Evolutionary conservation across 2,113 vertebrate species (phyloP).

Genomic region (Toxotes jaculatrix): DNA sequence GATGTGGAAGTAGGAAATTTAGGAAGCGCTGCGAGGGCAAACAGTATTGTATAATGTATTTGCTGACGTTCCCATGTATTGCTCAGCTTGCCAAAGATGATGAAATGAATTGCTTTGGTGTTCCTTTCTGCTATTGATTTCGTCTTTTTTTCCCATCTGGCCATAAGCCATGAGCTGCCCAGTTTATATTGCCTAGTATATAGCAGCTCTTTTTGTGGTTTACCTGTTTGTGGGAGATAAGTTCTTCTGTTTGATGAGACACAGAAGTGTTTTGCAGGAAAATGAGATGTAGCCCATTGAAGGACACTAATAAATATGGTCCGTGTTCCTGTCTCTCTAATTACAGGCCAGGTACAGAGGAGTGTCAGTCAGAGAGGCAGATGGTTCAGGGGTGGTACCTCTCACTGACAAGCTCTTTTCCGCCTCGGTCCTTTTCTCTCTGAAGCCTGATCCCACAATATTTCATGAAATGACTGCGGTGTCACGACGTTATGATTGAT

Average conservation of each 20-base stretch:
- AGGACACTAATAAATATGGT: constrained; percentile 14
- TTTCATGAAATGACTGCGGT: background rate
- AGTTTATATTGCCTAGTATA: background rate
- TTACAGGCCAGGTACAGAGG: constrained; percentile 42
- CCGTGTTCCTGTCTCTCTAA: constrained; percentile 29
- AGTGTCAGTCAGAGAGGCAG: constrained; percentile 38
- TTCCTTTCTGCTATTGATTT: constrained; percentile 34
- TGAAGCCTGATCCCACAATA: background rate
- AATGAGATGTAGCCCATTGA: constrained; percentile 27
- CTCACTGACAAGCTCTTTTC: constrained; percentile 29
- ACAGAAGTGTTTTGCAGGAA: constrained; percentile 26
- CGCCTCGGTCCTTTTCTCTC: background rate
- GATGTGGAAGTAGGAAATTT: constrained; percentile 52
- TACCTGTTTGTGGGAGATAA: constrained; percentile 44
- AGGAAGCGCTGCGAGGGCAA: constrained; percentile 36
- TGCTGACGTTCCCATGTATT: constrained; percentile 40
- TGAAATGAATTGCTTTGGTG: constrained; percentile 42
- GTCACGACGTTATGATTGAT: background rate
- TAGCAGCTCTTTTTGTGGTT: constrained; percentile 16
- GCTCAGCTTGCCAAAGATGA: constrained; percentile 26
- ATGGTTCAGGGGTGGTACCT: constrained; percentile 12
- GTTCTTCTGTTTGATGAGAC: constrained; percentile 36
- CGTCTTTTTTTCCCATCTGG: constrained; percentile 1
- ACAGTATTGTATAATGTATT: constrained; percentile 43
- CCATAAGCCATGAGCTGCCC: constrained; percentile 21